Evolutionary conservation across 92 coral and sea anemone species (phyloP), one percentile per base, ranked within the genome.

Genomic region (Epizoanthus stellaris): DNA sequence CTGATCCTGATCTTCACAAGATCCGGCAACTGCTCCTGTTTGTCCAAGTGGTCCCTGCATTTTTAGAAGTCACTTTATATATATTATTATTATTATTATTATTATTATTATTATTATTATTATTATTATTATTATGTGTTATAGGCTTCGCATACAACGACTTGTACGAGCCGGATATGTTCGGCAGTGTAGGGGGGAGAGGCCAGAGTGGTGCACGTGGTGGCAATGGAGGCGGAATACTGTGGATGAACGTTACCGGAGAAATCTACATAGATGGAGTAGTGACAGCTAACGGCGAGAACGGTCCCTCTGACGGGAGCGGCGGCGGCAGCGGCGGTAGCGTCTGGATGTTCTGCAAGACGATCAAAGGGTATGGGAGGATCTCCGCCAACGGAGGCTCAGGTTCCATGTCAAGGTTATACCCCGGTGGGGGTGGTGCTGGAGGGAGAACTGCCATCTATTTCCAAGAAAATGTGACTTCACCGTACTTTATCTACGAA

Each of bases 251-350:
- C 64, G 90, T 92, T 30, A 89, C 95, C 8, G 88, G 90, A 40
- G 77, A 76, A 39, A 89, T 92, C 84, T 84, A 89, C 67, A 72
- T 92, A 17, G 95, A 92, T 56, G 95, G 95, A 65, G 23, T 86
- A 23, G 91, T 92, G 13, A 59, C 92, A 15, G 92, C 92, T 4
- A 85, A 87, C 72, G 95, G 92, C 23, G 95, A 92, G 86, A 64
- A 80, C 66, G 95, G 81, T 9, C 86, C 77, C 6, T 17, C 67
- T 17, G 4, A 19, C 20, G 95, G 90, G 3, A 92, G 95, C 86
- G 95, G 95, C 2, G 95, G 95, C 4, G 95, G 95, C 25, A 92
- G 95, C 68, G 95, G 95, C 6, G 95, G 95, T 11, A 92, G 95
- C 72, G 76, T 92, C 6, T 92, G 95, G 95, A 86, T 92, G 90